Evolutionary conservation across 2,113 vertebrate species (phyloP).

Genomic region (Campylomormyrus numenius): DNA sequence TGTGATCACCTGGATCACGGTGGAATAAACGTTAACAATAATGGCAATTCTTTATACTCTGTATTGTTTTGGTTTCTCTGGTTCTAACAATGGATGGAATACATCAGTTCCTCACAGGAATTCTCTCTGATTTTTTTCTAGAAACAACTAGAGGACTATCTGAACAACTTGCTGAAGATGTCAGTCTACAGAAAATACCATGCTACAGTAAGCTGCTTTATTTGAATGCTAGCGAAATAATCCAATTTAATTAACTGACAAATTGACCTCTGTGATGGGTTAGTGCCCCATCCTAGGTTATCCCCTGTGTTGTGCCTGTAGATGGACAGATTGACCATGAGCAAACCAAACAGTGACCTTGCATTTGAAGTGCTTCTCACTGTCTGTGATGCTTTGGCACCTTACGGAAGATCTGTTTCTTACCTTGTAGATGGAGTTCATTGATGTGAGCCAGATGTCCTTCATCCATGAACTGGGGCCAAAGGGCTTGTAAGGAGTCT

Average conservation of each 20-base stretch:
- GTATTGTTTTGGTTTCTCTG: neutral
- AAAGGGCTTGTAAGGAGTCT: slow-evolving; percentile 85
- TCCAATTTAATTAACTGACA: neutral
- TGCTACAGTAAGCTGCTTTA: slow-evolving; percentile 76
- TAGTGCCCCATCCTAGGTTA: neutral
- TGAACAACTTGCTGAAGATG: slow-evolving; percentile 89
- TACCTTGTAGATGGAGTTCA: slow-evolving; percentile 83
- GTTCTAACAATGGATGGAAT: neutral
- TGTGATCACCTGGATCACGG: neutral
- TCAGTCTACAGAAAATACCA: slow-evolving; percentile 90
- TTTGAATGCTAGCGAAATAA: neutral
- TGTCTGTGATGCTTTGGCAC: slow-evolving; percentile 6
- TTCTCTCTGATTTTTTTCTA: slow-evolving; percentile 50
- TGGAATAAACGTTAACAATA: neutral
- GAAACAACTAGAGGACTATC: slow-evolving; percentile 95
- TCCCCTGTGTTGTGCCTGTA: neutral
- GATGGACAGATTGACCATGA: neutral
- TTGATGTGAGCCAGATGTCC: slow-evolving; percentile 90
- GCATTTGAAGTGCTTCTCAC: slow-evolving; percentile 12
- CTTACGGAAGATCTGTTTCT: slow-evolving; percentile 20
- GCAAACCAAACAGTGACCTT: neutral
- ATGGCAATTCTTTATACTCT: neutral
- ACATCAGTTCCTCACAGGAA: neutral
- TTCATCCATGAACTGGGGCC: slow-evolving; percentile 95
- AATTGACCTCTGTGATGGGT: neutral